Base-by-base conservation (phyloP, 2,888 invertebrate genomes). In the Steromphala cineraria region DNA sequence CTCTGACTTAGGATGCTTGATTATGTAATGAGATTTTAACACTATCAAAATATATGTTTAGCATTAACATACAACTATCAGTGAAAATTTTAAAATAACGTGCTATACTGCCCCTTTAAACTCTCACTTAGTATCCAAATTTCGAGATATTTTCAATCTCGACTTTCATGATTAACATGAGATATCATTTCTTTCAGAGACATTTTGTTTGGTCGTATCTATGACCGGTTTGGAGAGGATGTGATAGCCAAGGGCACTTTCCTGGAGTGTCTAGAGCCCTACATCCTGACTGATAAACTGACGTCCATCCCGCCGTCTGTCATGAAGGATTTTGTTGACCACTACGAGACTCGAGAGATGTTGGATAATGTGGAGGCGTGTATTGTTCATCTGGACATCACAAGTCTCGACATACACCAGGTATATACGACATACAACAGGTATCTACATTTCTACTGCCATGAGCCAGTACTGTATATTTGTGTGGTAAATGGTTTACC, bases 381-480 rank as follows among this genome's bases (percentile, higher is more conserved):
- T 80, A 95, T 97, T 76, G 95, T 96, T 7, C 95, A 96, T 86
- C 94, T 97, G 83, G 96, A 96, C 86, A 95, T 97, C 87, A 94
- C 95, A 75, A 96, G 96, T 84, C 94, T 97, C 79, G 97, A 97
- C 93, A 94, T 97, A 24, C 96, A 97, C 93, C 96, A 96, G 93
- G 95, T 94, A 83, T 78, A 85, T 80, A 24, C 79, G 97, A 97
- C 93, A 94, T 97, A 24, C 96, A 97, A 92, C 96, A 96, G 93
- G 95, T 94, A 83, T 78, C 84, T 80, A 24, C 36, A 36, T 7
- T 7, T 36, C 36, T 4, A 36, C 36, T 36, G 36, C 36, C 36
- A 19, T 55, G 8, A 5, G 8, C n/a, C 56, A 21, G 2, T 5
- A 5, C 21, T 19, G 8, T 21, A 8, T 55, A 55, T 55, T n/a